Base-by-base conservation (phyloP, 2,113 vertebrate genomes). In the Lynx canadensis region DNA sequence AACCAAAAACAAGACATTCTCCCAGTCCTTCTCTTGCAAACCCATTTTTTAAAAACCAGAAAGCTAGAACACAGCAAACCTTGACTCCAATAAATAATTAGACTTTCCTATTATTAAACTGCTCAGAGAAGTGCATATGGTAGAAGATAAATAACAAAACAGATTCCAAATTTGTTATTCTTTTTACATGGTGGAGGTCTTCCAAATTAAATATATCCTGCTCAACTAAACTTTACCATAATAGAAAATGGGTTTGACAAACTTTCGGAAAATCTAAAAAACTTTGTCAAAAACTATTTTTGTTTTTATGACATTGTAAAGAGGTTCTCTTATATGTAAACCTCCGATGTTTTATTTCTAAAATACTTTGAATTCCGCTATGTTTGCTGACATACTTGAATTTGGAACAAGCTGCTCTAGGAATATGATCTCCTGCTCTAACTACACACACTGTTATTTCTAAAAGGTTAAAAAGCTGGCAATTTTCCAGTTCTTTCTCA, bases 401-500 rank as follows among this genome's bases (percentile, higher is more conserved):
- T 80, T 41, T 89, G 82, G 71, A 96, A 91, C 78, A 95, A 89
- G 82, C 2, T 95, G 38, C 45, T 94, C 55, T 83, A 85, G 85
- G 90, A 94, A 94, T 83, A 94, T 74, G 68, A 91, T 96, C 78
- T 85, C 11, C 52, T 89, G 21, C 2, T 95, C 9, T 60, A 80
- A 93, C 45, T 87, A 81, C 3, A 55, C 50, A 97, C 23, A 65
- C 10, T 65, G 50, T 65, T 96, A 93, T 93, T 94, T 95, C 86
- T 80, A 89, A 94, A 94, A 97, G 81, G 86, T 95, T 86, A 96
- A 88, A 96, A 93, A 66, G 48, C 15, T 95, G 91, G 68, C 65
- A 66, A 50, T 71, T 80, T 85, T 91, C 68, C n/a, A 83, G 41
- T 91, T 95, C 60, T 95, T 88, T 91, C 60, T 82, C 57, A 76